Percentiles rank a stretch among this genome's conserved stretches.
phyloP scores from a whole-genome alignment of 2,113 vertebrate genomes.

The Marmota monax region DNA sequence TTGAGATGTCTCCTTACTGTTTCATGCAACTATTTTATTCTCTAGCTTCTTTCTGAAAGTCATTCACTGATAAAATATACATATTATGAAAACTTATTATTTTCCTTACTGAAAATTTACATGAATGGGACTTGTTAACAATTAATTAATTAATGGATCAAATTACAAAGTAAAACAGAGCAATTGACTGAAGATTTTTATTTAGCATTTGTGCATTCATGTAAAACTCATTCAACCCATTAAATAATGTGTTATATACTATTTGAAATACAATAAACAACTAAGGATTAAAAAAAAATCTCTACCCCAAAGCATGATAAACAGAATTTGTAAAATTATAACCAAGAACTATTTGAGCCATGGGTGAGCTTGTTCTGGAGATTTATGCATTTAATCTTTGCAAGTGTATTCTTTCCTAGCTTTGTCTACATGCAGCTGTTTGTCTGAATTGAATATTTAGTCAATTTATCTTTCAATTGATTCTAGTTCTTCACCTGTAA shows the following conservation, averaged over 20 bases:
- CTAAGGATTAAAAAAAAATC: neutral
- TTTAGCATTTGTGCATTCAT: neutral
- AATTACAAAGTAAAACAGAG: neutral
- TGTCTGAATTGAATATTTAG: slow-evolving; percentile 26
- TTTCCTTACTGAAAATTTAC: neutral
- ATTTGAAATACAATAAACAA: neutral
- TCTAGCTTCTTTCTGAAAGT: neutral
- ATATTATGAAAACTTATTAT: neutral
- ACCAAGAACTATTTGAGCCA: neutral
- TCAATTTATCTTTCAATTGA: slow-evolving; percentile 59
- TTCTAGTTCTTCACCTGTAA: slow-evolving; percentile 32
- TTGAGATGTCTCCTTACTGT: neutral
- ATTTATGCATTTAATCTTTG: neutral
- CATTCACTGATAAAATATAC: neutral
- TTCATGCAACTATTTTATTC: neutral
- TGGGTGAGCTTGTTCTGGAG: neutral
- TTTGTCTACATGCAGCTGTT: neutral
- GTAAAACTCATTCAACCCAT: neutral
- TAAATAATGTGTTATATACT: neutral
- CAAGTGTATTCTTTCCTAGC: slow-evolving; percentile 33
- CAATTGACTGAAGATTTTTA: neutral
- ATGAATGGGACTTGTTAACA: neutral
- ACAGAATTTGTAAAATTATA: neutral
- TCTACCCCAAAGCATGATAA: neutral
- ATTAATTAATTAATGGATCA: neutral